A percentile compares a stretch with the other conserved stretches of the same genome.
Evolutionary conservation across 2,113 vertebrate genomes (phyloP).

Genomic region (Phylloscopus whistleri): DNA sequence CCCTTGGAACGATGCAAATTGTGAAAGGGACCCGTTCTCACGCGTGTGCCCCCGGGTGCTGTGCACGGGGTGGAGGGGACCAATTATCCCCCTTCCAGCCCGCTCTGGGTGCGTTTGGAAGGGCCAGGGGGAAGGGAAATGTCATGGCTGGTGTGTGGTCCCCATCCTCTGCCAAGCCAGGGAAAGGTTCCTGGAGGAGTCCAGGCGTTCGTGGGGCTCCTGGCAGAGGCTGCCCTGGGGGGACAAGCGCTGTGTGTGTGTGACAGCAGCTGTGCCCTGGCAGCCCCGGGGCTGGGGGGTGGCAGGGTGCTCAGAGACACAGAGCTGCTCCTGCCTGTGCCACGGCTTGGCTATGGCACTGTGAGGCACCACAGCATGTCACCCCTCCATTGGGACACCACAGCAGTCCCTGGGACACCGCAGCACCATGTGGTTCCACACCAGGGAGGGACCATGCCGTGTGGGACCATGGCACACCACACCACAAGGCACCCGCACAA

Average conservation of each 20-base stretch:
- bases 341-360: fast-evolving
- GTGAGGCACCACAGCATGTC: neutral
- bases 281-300: neutral
- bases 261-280: neutral
- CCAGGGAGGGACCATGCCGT: neutral
- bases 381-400: neutral
- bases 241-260: neutral
- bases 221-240: neutral
- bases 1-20: neutral
- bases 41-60: neutral
- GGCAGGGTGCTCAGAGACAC: fast-evolving
- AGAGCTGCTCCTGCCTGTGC: neutral
- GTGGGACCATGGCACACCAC: neutral
- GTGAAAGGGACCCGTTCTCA: constrained; percentile 14
- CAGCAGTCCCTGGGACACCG: fast-evolving
- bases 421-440: fast-evolving
- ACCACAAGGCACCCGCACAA: fast-evolving
- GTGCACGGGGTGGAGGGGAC: neutral
- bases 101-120: neutral
- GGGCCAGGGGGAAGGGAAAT: neutral
- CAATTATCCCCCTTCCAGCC: constrained; percentile 12
- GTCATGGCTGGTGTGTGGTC: neutral
- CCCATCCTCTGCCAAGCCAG: neutral
- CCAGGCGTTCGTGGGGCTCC: fast-evolving
- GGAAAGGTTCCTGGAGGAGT: neutral